Evolutionary conservation across 1,140 invertebrate species (phyloP), one percentile per base, ranked within the genome.

Genomic region (Papilio glaucus): DNA sequence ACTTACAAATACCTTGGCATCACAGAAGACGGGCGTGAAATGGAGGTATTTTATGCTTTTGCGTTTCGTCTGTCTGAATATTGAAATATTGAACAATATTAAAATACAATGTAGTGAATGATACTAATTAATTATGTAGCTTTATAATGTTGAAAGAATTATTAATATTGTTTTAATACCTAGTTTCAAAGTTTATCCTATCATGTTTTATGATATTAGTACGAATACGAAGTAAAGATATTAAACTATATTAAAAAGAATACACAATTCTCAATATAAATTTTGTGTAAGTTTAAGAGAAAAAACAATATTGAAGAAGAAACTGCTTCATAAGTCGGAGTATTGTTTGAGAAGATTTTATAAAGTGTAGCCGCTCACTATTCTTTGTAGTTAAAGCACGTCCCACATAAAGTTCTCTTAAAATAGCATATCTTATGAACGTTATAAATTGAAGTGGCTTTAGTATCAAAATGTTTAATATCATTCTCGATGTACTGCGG

Each of bases 351-450:
- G 21, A 24, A 69, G 41, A 69, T 69, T 33, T 69, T 69, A 29
- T 63, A 63, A 63, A 63, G 53, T 33, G 29, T 39, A 45, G 26
- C 60, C 4, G 26, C 65, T 45, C 26, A 33, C 65, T 29, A 42
- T 29, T 33, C 65, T 69, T 69, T 53, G 13, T 45, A 69, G 42
- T 45, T 29, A 12, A 69, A 69, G 65, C 65, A 69, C 65, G 65
- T 69, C 42, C 29, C 65, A 38, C 9, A 69, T 69, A 69, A 69
- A 69, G 65, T 29, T 33, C 65, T 49, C 65, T 63, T 63, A 21
- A 37, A 37, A 37, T 38, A 63, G 61, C 37, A 63, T 38, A 63
- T 63, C 33, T 63, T 63, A 15, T 21, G 33, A 63, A 63, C 61
- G 37, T 38, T 63, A 63, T 37, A 63, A 63, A 63, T 18, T 63